Base-by-base conservation (phyloP, 2,888 invertebrate genomes). In the Drosophila monieri region DNA sequence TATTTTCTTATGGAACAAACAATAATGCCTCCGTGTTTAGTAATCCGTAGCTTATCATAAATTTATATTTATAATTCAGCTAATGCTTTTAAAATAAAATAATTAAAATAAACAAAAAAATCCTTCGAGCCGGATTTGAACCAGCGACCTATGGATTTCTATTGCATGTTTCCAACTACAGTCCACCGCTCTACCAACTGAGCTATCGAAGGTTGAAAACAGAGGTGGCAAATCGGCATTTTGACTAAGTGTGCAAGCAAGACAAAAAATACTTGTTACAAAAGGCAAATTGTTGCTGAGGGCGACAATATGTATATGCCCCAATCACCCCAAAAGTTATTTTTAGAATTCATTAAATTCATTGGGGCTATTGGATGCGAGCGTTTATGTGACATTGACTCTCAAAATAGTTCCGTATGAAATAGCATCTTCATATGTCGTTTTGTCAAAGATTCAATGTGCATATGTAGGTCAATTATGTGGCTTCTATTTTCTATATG, bases 131-230 rank as follows among this genome's bases (percentile, higher is more conserved):
- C 57, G 57, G 57, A 57, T 57, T 57, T 56, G 57, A 57, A 57
- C 57, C 57, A 57, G 57, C 57, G 57, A 58, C 57, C 57, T 58
- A 58, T 58, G 57, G 57, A 58, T 58, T 49, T 39, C 37, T 39
- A 39, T 39, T 53, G 39, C 51, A 27, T 8, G 1, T 49, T n/a
- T 1, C 32, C 71, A 60, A n/a, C 69, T 69, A 61, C 60, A 61
- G 60, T 61, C 60, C 60, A 61, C 61, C 60, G 60, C 60, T 61
- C 60, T 61, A 61, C 60, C 60, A 61, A 61, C 60, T 61, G 60
- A 61, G 60, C 60, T 61, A 61, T 61, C 60, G 60, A 61, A 61
- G 60, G 60, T 60, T 23, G n/a, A 8, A 15, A 23, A 23, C 21
- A 5, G 3, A 0, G 21, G 21, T 23, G 21, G 21, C 21, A 23